A percentile compares a stretch with the other conserved stretches of the same genome.
Evolutionary conservation across 2,113 vertebrate genomes (phyloP).

Genomic region (Thalassoma bifasciatum): DNA sequence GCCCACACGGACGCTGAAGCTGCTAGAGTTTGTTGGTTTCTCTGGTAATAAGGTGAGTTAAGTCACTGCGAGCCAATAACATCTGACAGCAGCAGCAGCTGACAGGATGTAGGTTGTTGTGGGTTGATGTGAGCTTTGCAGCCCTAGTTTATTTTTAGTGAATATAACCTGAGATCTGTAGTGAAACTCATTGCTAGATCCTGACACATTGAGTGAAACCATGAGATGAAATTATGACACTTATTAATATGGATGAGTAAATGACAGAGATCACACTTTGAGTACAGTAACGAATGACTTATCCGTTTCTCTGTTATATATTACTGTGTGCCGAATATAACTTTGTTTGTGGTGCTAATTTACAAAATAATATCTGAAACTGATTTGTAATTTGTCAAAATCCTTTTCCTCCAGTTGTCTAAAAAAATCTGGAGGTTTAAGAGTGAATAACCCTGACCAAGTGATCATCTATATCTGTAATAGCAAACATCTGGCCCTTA

Average conservation of each 20-base stretch:
- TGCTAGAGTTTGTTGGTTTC: slow-evolving; percentile 97
- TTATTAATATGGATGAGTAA: background rate
- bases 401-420: no score
- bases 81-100: background rate
- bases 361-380: no score
- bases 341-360: no score
- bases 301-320: no score
- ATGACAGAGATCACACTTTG: background rate
- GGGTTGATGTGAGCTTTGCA: no score
- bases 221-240: background rate
- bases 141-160: background rate
- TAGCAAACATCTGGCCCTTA: no score
- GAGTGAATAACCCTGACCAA: no score
- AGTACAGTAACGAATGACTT: background rate
- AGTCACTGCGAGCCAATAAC: background rate
- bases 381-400: no score
- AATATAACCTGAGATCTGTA: background rate
- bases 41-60: slow-evolving; percentile 95
- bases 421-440: no score
- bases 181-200: background rate
- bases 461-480: no score
- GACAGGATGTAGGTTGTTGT: background rate
- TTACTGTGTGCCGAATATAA: no score
- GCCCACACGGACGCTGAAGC: slow-evolving; percentile 91
- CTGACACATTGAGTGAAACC: background rate